Conservation (phyloP, 2,888 invertebrate genomes). For the Meganola albula region DNA sequence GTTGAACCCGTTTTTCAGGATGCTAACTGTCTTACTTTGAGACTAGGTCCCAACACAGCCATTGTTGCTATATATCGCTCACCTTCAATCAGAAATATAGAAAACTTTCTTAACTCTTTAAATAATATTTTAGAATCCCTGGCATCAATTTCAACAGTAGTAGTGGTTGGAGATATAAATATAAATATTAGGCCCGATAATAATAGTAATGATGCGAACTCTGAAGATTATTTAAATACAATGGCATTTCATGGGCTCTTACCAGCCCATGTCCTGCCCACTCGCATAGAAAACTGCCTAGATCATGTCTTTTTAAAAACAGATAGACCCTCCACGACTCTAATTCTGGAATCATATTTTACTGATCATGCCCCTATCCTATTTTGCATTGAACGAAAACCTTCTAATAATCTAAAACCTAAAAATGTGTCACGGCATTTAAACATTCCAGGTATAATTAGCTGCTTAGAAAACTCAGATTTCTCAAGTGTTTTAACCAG, state of each 20-base stretch:
- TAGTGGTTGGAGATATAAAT: too few species aligned
- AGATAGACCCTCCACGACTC: slow-evolving; percentile 1
- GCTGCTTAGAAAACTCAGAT: slow-evolving; percentile 1
- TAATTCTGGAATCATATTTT: slow-evolving; percentile 2
- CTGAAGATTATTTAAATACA: too few species aligned
- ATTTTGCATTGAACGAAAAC: too few species aligned
- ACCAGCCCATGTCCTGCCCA: too few species aligned
- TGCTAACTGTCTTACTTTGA: neutral
- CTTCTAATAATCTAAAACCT: too few species aligned
- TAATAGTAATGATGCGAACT: too few species aligned
- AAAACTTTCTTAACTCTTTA: neutral
- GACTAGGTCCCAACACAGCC: neutral
- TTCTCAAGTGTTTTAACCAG: slow-evolving; percentile 1
- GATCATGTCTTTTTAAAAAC: slow-evolving; percentile 3
- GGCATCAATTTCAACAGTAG: too few species aligned
- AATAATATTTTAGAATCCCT: neutral
- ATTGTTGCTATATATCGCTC: neutral
- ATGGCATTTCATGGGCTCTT: too few species aligned
- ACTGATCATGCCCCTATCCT: too few species aligned
- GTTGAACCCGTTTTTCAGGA: neutral
- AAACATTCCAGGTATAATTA: neutral
- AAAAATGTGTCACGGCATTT: neutral
- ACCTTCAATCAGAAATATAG: neutral
- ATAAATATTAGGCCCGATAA: neutral
- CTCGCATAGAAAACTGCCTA: too few species aligned